Conservation (phyloP, 2,113 vertebrate genomes). For the Petrocephalus microphthalmus region DNA sequence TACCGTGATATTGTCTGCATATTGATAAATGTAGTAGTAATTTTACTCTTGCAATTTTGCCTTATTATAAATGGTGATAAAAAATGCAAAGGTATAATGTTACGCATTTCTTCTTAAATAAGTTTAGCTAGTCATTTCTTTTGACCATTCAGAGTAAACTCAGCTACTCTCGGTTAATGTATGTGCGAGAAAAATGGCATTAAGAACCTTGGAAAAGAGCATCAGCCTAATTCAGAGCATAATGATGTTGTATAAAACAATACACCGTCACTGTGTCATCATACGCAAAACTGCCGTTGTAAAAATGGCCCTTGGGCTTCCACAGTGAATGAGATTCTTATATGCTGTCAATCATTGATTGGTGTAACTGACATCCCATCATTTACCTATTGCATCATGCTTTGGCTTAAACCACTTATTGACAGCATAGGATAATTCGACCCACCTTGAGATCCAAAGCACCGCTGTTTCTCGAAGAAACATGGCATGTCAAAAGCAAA, state of each 20-base stretch:
- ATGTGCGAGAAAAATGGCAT: background rate
- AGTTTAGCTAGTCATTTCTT: background rate
- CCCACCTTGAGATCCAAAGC: background rate
- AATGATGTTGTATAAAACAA: background rate
- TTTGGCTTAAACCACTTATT: background rate
- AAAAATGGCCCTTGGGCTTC: background rate
- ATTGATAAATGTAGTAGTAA: background rate
- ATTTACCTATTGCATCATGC: background rate
- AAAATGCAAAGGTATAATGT: background rate
- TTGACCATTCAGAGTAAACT: background rate
- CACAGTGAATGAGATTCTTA: background rate
- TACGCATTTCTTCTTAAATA: background rate
- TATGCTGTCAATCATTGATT: background rate
- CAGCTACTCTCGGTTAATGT: background rate
- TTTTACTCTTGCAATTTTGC: background rate
- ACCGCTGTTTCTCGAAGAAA: background rate
- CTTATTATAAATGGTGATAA: background rate
- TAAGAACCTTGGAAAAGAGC: background rate
- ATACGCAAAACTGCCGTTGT: background rate
- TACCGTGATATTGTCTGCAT: background rate
- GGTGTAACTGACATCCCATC: background rate
- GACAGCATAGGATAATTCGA: background rate
- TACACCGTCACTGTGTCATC: background rate
- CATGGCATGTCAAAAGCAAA: background rate
- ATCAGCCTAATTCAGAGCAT: background rate